phyloP scores from a whole-genome alignment of 2,797 vertebrate species.

The Cossypha polioptera region DNA sequence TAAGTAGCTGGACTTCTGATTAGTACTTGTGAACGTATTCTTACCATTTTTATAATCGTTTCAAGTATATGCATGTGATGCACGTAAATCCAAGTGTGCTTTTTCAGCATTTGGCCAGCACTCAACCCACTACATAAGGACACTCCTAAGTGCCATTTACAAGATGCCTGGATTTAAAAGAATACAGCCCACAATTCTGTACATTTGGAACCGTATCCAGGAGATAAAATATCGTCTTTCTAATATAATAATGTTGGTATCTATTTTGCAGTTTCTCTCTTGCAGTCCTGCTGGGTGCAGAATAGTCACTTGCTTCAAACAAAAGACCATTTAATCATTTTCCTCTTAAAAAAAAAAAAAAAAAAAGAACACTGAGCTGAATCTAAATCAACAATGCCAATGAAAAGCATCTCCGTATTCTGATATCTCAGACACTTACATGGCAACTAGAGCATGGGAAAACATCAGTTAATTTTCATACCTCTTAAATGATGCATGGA shows the following conservation, averaged over 20 bases:
- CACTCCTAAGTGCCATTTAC: neutral
- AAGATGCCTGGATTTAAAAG: neutral
- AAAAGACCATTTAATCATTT: neutral
- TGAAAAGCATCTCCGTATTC: neutral
- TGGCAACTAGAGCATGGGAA: neutral
- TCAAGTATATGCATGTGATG: neutral
- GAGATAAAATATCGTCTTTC: neutral
- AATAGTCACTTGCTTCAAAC: neutral
- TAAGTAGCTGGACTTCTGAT: neutral
- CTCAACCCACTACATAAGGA: neutral
- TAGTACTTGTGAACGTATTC: neutral
- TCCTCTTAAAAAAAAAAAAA: neutral
- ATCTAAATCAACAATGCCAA: neutral
- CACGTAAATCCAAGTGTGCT: neutral
- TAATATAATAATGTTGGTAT: neutral
- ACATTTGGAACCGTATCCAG: neutral
- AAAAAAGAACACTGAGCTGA: neutral
- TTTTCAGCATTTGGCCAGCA: neutral
- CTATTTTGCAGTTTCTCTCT: neutral
- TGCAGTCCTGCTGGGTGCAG: neutral
- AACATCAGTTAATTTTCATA: neutral
- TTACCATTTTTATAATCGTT: neutral
- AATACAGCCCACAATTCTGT: neutral
- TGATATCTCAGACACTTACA: neutral
- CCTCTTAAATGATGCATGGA: neutral